Conservation (phyloP, 1,140 invertebrate species). For the Trigoniulus corallinus region DNA sequence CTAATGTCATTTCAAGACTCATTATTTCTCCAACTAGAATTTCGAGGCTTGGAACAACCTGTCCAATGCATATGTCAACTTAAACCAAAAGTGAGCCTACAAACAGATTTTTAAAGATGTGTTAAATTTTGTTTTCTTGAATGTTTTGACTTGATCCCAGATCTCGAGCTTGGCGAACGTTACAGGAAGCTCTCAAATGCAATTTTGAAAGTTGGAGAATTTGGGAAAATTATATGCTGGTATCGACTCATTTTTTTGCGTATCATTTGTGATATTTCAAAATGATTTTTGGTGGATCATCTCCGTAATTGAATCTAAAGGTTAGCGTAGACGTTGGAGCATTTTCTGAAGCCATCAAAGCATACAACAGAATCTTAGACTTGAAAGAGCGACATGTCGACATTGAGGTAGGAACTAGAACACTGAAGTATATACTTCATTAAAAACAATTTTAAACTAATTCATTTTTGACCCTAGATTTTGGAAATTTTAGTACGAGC, state of each 20-base stretch:
- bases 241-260: conserved; percentile 47
- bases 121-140: not conserved
- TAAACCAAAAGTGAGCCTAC: conserved; percentile 50
- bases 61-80: conserved; percentile 75
- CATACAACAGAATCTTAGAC: conserved; percentile 66
- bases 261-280: not conserved
- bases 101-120: too few species aligned
- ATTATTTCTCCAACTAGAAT: too few species aligned
- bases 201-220: conserved; percentile 93
- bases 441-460: too few species aligned
- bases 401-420: conserved; percentile 42
- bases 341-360: conserved; percentile 48
- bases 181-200: conserved; percentile 78
- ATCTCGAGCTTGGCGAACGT: conserved; percentile 53
- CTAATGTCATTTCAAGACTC: too few species aligned
- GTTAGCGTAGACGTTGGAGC: conserved; percentile 24
- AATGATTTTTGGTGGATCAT: conserved; percentile 6
- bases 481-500: too few species aligned
- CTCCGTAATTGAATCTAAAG: too few species aligned
- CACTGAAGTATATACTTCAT: too few species aligned
- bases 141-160: conserved; percentile 1
- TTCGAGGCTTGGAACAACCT: conserved; percentile 98
- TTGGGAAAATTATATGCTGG: conserved; percentile 86
- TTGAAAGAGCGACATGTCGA: conserved; percentile 66
- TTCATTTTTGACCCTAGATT: too few species aligned